These are phyloP conservation scores for Plectus sambesii DNA, from an alignment of 1,140 invertebrate genomes.

Conservation along the genomic window DNA sequence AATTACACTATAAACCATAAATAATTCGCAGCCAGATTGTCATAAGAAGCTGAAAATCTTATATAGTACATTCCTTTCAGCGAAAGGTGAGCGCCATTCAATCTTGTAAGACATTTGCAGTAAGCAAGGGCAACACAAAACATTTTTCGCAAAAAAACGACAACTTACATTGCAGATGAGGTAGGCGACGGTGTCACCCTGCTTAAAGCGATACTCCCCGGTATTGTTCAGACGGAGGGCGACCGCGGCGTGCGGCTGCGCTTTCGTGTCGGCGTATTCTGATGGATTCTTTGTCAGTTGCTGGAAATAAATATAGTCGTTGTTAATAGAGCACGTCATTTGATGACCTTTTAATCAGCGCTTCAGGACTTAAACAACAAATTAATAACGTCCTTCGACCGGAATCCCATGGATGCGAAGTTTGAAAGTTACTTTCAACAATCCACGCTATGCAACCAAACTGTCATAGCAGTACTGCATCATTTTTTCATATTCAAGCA, in stretches of 20 bases:
- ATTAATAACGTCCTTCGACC: neutral
- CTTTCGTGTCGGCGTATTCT: slow-evolving; percentile 74
- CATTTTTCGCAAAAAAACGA: slow-evolving; percentile 5
- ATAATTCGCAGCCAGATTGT: too few relatives aligned
- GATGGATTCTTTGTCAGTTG: slow-evolving; percentile 86
- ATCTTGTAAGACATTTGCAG: slow-evolving; percentile 3
- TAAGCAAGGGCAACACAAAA: neutral
- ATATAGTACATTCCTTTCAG: too few relatives aligned
- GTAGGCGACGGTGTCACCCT: slow-evolving; percentile 87
- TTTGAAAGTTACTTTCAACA: neutral
- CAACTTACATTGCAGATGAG: slow-evolving; percentile 69
- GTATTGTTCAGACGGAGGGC: slow-evolving; percentile 69
- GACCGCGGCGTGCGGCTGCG: slow-evolving; percentile 78
- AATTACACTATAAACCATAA: too few relatives aligned
- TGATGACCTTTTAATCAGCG: neutral
- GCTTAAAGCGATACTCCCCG: slow-evolving; percentile 59
- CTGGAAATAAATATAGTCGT: slow-evolving; percentile 46
- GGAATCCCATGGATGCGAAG: neutral
- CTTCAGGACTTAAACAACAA: slow-evolving; percentile 1
- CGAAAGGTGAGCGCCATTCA: too few relatives aligned
- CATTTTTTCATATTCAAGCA: too few relatives aligned
- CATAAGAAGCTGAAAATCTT: too few relatives aligned
- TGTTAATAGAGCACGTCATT: neutral
- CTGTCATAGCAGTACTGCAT: too few relatives aligned
- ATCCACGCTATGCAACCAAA: too few relatives aligned